Base-by-base conservation (phyloP, 1,140 invertebrate genomes). In the Drosophila ambigua region DNA sequence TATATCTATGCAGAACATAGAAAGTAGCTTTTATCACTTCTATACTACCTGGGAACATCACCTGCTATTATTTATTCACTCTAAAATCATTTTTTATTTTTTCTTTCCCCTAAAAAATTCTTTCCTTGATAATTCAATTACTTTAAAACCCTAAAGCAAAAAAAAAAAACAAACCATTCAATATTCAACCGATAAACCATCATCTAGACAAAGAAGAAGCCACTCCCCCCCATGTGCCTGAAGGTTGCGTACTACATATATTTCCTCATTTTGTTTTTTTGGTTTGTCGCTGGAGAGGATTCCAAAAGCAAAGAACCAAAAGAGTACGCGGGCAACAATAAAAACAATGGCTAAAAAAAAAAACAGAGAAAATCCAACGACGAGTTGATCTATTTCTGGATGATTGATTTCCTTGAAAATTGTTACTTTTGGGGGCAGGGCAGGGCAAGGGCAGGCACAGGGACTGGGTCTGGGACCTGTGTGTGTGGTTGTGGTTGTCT, bases 331-430 rank as follows among this genome's bases (percentile, higher is more conserved):
- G 31, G 13, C 58, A 61, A 72, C 71, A 79, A 78, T 61, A 76
- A 79, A 79, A 84, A 79, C 79, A 84, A 83, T 79, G 57, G 26
- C 72, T 46, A 64, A 66, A 73, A 20, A n/a, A n/a, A 53, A 59
- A 13, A 28, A 45, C 53, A 20, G 43, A 53, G 53, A 61, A 39
- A 39, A 39, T 39, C 3, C 60, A 58, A 46, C 76, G 55, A 68
- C 66, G 72, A 73, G 60, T 85, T 77, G 81, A 84, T 84, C 81
- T 84, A 85, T 84, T 84, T 84, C 81, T 63, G 79, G 75, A 87
- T 87, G 82, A 87, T 87, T 88, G 82, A 88, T 87, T 87, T 88
- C 55, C 63, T 79, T 66, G 71, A 39, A 72, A 49, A 65, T 67
- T 78, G 58, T 43, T 81, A 67, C 72, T 54, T 64, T 24, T 58